A percentile compares a stretch with the other conserved stretches of the same genome.
Evolutionary conservation across 2,113 vertebrate species (phyloP).

Genomic region (Bagarius yarrelli): DNA sequence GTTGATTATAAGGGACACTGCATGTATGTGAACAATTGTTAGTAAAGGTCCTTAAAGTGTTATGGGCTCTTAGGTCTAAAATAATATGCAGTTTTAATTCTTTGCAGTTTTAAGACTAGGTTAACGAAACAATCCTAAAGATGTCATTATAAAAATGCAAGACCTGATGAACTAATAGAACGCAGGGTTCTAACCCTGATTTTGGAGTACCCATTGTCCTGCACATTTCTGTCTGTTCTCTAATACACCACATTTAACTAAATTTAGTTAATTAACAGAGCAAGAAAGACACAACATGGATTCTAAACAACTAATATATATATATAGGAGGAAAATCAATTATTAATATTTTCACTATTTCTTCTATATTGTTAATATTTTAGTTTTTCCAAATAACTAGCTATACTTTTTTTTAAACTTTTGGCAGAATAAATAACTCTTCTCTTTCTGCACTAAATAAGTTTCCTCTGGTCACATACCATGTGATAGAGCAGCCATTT

Average conservation of each 20-base stretch:
- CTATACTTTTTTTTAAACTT: conserved; percentile 28
- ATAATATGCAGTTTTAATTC: not conserved
- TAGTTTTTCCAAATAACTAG: not conserved
- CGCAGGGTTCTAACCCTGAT: not conserved
- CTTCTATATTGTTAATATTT: not conserved
- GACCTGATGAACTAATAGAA: too few relatives aligned
- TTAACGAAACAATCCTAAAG: not conserved
- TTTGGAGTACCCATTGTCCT: not conserved
- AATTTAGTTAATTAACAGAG: not conserved
- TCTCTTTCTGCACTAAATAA: conserved; percentile 41
- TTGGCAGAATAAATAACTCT: conserved; percentile 5
- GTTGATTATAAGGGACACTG: not conserved
- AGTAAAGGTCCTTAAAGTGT: not conserved
- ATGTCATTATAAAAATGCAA: not conserved
- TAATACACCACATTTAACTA: not conserved
- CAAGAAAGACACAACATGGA: too few relatives aligned
- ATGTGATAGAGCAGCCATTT: conserved; percentile 39
- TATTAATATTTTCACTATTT: not conserved
- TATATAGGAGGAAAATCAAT: too few relatives aligned
- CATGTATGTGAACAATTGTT: not conserved
- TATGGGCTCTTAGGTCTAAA: not conserved
- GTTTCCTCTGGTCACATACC: conserved; percentile 48
- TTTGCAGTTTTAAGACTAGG: not conserved
- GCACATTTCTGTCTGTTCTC: not conserved
- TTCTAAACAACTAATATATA: too few relatives aligned